Evolutionary conservation across 1,140 invertebrate species (phyloP).

Genomic region (Papilio dardanus): DNA sequence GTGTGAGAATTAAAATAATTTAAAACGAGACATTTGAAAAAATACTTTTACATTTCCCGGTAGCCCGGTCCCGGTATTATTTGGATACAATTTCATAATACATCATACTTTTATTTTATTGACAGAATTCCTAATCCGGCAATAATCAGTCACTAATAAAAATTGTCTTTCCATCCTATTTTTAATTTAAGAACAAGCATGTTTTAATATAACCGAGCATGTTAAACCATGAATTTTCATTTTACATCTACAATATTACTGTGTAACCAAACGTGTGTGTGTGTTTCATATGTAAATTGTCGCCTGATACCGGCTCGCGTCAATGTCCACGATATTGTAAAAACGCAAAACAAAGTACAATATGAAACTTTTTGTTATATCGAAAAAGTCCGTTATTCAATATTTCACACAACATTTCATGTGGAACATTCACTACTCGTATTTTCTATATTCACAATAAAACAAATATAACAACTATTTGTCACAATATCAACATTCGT

Average conservation of each 20-base stretch:
- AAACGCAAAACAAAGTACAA: not conserved
- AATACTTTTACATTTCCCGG: no score
- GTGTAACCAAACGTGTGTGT: slow-evolving; percentile 8
- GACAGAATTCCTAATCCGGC: no score
- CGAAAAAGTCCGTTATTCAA: not conserved
- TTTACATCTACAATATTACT: not conserved
- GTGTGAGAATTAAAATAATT: no score
- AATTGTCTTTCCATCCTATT: no score
- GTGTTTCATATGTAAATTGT: not conserved
- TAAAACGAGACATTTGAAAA: no score
- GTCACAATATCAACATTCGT: not conserved
- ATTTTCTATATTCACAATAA: slow-evolving; percentile 4
- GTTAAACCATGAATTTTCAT: not conserved
- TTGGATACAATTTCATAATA: no score
- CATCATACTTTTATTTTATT: no score
- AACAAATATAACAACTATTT: not conserved
- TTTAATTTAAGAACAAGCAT: not conserved
- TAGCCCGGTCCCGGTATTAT: no score
- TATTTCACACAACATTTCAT: not conserved
- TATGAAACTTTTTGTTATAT: not conserved
- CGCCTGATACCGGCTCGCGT: not conserved
- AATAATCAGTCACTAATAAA: no score
- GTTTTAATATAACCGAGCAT: not conserved
- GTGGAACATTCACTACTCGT: not conserved
- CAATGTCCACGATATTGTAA: not conserved